Evolutionary conservation across 2,888 invertebrate genomes (phyloP).

Genomic region (Microchrysa polita): DNA sequence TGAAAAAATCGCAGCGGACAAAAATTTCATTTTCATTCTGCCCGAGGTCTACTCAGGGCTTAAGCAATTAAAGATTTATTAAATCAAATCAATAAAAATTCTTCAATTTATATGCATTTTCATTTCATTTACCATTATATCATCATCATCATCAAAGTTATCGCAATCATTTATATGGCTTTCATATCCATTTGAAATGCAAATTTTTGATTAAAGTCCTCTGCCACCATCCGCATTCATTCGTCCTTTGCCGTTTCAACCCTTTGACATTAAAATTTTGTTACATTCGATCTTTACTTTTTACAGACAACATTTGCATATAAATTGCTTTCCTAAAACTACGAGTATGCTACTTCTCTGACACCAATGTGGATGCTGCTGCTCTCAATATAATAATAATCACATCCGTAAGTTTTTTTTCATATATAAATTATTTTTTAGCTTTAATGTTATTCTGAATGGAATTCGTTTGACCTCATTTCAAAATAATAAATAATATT

Average conservation of each 20-base stretch:
- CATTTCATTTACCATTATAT: neutral
- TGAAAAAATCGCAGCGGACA: too few species aligned
- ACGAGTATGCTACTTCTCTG: constrained; percentile 14
- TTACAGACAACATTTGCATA: constrained; percentile 51
- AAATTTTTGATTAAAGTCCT: constrained; percentile 48
- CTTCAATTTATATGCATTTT: too few species aligned
- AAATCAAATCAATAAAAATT: too few species aligned
- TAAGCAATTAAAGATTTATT: too few species aligned
- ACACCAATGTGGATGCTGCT: constrained; percentile 31
- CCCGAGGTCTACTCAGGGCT: too few species aligned
- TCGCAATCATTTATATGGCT: constrained; percentile 14
- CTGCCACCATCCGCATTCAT: constrained; percentile 25
- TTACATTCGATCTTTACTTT: constrained; percentile 50
- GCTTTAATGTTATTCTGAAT: neutral
- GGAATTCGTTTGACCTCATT: constrained; percentile 2
- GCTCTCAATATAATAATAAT: constrained; percentile 40
- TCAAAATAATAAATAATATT: neutral
- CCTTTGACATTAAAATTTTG: constrained; percentile 53
- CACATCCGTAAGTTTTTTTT: constrained; percentile 35
- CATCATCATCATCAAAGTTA: constrained; percentile 8
- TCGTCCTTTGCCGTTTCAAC: constrained; percentile 21
- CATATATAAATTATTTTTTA: constrained; percentile 13
- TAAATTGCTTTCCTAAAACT: constrained; percentile 51
- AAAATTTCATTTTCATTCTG: too few species aligned
- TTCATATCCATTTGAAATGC: constrained; percentile 49